Evolutionary conservation across 2,797 vertebrate species (phyloP).

Genomic region (Semotilus atromaculatus): DNA sequence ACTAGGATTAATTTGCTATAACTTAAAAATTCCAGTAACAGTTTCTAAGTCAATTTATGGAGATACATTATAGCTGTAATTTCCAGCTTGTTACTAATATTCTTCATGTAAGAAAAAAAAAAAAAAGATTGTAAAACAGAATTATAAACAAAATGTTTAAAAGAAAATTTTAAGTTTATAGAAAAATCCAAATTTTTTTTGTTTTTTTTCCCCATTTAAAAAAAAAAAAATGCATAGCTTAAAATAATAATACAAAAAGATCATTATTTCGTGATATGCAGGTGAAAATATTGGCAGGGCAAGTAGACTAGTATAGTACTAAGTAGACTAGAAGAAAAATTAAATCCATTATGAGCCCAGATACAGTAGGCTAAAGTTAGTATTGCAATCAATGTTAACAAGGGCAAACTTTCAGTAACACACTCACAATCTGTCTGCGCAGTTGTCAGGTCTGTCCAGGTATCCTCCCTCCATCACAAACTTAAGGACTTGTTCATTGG

Average conservation of each 20-base stretch:
- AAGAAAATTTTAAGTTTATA: background rate
- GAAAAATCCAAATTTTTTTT: background rate
- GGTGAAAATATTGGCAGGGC: background rate
- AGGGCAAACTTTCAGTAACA: background rate
- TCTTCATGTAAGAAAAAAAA: background rate
- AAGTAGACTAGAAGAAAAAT: too few species aligned
- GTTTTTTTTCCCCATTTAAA: too few species aligned
- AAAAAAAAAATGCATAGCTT: background rate
- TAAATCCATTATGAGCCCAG: background rate
- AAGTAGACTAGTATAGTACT: too few species aligned
- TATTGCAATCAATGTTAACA: background rate
- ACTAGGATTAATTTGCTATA: background rate
- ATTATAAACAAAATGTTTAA: background rate
- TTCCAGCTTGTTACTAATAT: background rate
- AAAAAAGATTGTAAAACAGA: background rate
- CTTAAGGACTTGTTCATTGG: slow-evolving; percentile 97
- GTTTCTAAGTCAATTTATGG: background rate
- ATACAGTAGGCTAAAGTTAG: background rate
- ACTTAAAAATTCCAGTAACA: background rate
- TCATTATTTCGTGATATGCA: background rate
- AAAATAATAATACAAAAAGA: background rate
- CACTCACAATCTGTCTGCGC: slow-evolving; percentile 92
- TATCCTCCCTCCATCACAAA: slow-evolving; percentile 96
- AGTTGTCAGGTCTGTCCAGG: slow-evolving; percentile 93
- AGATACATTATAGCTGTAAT: background rate